Percentiles rank a stretch among this genome's conserved stretches.
Conservation (phyloP, 2,888 invertebrate genomes). For the Morpho deidamia region DNA sequence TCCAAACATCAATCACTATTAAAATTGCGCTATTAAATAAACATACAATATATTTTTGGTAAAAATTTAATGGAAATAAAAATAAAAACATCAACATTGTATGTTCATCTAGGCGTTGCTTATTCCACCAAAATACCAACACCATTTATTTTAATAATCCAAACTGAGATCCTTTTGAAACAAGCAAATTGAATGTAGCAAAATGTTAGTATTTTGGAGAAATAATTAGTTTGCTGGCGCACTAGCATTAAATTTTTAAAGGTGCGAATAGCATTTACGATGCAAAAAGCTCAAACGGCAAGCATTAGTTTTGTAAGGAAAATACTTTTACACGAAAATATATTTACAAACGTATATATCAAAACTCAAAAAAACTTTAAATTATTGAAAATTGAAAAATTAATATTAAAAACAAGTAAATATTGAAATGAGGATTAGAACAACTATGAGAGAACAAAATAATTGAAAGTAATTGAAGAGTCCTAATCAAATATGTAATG, state of each 20-base stretch:
- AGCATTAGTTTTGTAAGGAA: slow-evolving; percentile 15
- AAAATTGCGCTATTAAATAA: slow-evolving; percentile 42
- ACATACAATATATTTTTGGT: slow-evolving; percentile 45
- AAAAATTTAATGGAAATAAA: background rate
- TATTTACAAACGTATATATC: slow-evolving; percentile 2
- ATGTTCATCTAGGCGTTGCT: slow-evolving; percentile 64
- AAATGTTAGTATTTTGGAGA: slow-evolving; percentile 77
- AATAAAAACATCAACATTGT: slow-evolving; percentile 13
- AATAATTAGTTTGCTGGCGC: slow-evolving; percentile 39
- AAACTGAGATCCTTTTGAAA: slow-evolving; percentile 51
- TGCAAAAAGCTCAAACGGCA: slow-evolving; percentile 51
- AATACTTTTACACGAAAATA: slow-evolving; percentile 1
- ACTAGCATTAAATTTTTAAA: slow-evolving; percentile 40
- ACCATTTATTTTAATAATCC: slow-evolving; percentile 57
- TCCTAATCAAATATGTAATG: background rate
- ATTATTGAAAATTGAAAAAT: too few species aligned
- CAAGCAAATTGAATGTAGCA: slow-evolving; percentile 46
- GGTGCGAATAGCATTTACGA: slow-evolving; percentile 36
- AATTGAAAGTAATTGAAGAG: background rate
- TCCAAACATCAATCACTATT: slow-evolving; percentile 52
- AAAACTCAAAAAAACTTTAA: too few species aligned
- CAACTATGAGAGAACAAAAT: too few species aligned
- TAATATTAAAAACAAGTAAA: too few species aligned
- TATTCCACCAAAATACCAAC: slow-evolving; percentile 77
- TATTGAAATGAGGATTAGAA: too few species aligned